phyloP scores from a whole-genome alignment of 2,888 invertebrate species.

The Maniola hyperantus region DNA sequence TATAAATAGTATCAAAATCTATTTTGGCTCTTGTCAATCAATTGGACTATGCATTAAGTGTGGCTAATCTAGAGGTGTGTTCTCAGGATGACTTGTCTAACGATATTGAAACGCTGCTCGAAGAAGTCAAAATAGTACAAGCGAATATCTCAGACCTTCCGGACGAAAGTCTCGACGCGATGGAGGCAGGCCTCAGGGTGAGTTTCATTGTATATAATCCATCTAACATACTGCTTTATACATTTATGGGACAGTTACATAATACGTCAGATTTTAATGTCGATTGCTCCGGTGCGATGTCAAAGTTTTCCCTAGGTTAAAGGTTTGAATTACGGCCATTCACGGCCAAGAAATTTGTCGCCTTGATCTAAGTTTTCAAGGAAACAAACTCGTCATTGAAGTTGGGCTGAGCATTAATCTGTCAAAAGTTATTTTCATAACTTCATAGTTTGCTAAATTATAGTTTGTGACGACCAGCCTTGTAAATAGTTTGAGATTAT shows the following conservation, averaged over 20 bases:
- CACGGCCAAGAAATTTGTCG: no score
- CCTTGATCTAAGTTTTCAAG: not conserved
- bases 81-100: slow-evolving; percentile 84
- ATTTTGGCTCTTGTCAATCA: slow-evolving; percentile 31
- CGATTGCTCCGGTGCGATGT: not conserved
- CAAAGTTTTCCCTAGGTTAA: not conserved
- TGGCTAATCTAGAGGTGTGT: slow-evolving; percentile 74
- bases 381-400: not conserved
- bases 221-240: slow-evolving; percentile 21
- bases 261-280: not conserved
- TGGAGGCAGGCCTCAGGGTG: slow-evolving; percentile 88
- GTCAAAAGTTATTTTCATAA: not conserved
- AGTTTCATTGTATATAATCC: slow-evolving; percentile 66
- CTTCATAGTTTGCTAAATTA: not conserved
- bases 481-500: no score
- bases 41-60: slow-evolving; percentile 38
- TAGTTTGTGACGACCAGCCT: not conserved
- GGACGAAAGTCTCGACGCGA: slow-evolving; percentile 86
- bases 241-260: not conserved
- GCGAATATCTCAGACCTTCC: slow-evolving; percentile 86
- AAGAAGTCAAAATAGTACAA: slow-evolving; percentile 86
- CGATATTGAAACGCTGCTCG: slow-evolving; percentile 87
- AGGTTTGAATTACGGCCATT: not conserved
- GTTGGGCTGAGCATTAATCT: not conserved
- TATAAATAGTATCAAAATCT: slow-evolving; percentile 27